phyloP scores from a whole-genome alignment of 1,140 invertebrate genomes.

The Phymorhynchus buccinoides region DNA sequence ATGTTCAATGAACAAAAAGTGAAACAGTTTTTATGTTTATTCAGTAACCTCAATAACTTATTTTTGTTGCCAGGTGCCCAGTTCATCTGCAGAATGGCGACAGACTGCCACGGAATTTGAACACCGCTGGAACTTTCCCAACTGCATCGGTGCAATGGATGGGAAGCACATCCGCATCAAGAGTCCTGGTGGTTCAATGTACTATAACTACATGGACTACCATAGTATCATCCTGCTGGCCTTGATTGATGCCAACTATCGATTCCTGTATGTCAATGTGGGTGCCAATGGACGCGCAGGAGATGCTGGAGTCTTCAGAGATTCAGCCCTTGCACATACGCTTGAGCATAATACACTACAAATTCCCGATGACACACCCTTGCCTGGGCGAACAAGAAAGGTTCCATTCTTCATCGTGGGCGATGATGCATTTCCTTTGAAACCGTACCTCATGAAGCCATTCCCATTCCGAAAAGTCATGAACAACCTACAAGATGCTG shows the following conservation, averaged over 20 bases:
- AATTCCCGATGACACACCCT: too few species aligned
- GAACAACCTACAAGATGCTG: too few species aligned
- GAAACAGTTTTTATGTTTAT: too few species aligned
- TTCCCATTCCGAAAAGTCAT: too few species aligned
- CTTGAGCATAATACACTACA: neutral
- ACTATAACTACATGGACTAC: conserved; percentile 68
- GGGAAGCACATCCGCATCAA: conserved; percentile 71
- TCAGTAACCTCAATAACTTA: too few species aligned
- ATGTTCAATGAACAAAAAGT: too few species aligned
- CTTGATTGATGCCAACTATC: conserved; percentile 67
- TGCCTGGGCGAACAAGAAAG: too few species aligned
- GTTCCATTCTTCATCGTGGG: neutral
- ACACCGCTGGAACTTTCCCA: conserved; percentile 69
- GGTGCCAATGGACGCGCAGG: conserved; percentile 45
- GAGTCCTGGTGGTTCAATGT: conserved; percentile 61
- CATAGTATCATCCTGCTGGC: conserved; percentile 66
- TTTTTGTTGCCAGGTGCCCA: too few species aligned
- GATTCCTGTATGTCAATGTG: conserved; percentile 68
- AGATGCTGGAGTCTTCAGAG: neutral
- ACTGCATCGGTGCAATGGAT: conserved; percentile 71
- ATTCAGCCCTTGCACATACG: neutral
- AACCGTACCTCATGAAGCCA: conserved; percentile 1
- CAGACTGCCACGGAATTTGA: too few species aligned
- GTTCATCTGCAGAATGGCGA: too few species aligned
- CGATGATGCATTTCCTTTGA: conserved; percentile 15